Conservation (phyloP, 1,140 invertebrate genomes). For the Neuroterus valhalla region DNA sequence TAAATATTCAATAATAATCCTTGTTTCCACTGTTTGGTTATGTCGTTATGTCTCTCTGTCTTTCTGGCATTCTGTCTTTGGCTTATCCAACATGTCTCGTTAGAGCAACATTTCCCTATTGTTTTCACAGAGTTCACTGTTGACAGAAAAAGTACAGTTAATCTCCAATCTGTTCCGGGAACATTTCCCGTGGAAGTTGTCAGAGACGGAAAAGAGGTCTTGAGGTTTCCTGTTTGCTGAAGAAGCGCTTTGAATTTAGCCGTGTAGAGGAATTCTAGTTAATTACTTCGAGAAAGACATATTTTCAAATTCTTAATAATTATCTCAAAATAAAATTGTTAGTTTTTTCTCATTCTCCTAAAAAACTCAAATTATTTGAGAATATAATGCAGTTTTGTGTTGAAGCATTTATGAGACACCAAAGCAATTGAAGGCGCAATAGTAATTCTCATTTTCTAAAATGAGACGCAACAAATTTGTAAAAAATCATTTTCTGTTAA, state of each 20-base stretch:
- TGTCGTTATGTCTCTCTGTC: background rate
- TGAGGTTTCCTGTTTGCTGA: constrained; percentile 27
- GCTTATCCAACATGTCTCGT: constrained; percentile 10
- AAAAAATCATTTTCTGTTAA: too few relatives aligned
- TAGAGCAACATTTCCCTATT: constrained; percentile 18
- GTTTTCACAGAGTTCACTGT: background rate
- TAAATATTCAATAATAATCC: too few relatives aligned
- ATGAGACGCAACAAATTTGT: too few relatives aligned
- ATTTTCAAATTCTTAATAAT: background rate
- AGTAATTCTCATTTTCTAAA: too few relatives aligned
- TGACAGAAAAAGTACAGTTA: constrained; percentile 16
- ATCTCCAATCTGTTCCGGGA: constrained; percentile 22
- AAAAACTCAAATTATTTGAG: too few relatives aligned
- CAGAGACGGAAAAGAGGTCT: constrained; percentile 4
- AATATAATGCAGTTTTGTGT: too few relatives aligned
- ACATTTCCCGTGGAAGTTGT: constrained; percentile 29
- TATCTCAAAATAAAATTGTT: too few relatives aligned
- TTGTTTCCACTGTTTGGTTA: too few relatives aligned
- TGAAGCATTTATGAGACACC: too few relatives aligned
- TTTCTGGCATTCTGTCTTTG: background rate
- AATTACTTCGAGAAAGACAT: background rate
- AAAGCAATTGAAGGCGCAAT: too few relatives aligned
- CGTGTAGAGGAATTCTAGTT: background rate
- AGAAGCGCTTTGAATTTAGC: constrained; percentile 3
- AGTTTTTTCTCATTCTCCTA: too few relatives aligned